phyloP scores from a whole-genome alignment of 2,888 invertebrate genomes.

The Adelphocoris suturalis region DNA sequence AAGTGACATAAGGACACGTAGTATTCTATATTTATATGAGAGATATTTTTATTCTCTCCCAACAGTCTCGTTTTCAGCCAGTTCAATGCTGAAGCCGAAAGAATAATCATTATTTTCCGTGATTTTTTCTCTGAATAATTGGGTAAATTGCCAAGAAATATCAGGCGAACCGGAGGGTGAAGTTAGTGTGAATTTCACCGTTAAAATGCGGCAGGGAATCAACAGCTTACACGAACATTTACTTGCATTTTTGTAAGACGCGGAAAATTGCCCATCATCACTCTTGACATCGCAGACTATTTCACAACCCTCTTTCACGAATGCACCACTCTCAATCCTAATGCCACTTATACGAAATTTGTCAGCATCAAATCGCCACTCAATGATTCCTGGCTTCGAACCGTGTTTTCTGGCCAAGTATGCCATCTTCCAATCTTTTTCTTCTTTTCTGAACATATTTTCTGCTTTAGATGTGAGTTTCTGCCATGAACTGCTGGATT shows the following conservation, averaged over 20 bases:
- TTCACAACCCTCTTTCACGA: slow-evolving; percentile 50
- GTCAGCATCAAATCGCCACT: slow-evolving; percentile 52
- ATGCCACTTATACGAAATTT: slow-evolving; percentile 5
- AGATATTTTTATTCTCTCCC: too few species aligned
- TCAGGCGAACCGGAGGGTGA: background rate
- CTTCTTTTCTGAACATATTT: slow-evolving; percentile 57
- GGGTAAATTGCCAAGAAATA: slow-evolving; percentile 57
- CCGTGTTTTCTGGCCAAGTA: slow-evolving; percentile 53
- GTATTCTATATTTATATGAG: too few species aligned
- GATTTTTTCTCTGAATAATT: slow-evolving; percentile 55
- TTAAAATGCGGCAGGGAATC: background rate
- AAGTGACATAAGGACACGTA: too few species aligned
- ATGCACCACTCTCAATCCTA: background rate
- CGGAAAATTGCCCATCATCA: background rate
- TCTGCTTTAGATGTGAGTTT: slow-evolving; percentile 6
- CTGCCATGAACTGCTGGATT: background rate
- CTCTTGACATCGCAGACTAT: slow-evolving; percentile 7
- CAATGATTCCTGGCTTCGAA: slow-evolving; percentile 38
- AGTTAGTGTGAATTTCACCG: background rate
- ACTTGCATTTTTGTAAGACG: background rate
- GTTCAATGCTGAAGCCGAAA: slow-evolving; percentile 36
- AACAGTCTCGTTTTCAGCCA: background rate
- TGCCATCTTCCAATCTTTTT: slow-evolving; percentile 60
- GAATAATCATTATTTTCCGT: background rate
- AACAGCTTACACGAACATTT: background rate